These are phyloP conservation scores for Oscheius sp. DNA, from an alignment of 1,140 invertebrate species.

Conservation along the genomic window DNA sequence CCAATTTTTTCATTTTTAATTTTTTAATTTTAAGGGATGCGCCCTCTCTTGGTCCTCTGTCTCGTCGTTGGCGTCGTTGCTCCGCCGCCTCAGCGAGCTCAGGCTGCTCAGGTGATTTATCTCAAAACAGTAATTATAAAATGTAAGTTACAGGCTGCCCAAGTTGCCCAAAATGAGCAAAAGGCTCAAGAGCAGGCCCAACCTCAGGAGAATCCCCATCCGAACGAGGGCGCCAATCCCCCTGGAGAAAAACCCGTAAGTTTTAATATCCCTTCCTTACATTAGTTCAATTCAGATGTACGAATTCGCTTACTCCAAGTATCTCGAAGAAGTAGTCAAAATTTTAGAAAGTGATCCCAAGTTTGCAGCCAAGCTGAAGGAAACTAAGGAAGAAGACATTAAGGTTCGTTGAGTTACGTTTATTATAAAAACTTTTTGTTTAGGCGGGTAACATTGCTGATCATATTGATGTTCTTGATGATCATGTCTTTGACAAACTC, in stretches of 20 bases:
- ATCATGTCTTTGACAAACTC: constrained; percentile 52
- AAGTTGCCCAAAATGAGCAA: constrained; percentile 8
- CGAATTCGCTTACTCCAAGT: constrained; percentile 58
- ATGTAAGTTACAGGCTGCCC: not conserved
- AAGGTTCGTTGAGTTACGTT: constrained; percentile 43
- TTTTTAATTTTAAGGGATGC: constrained; percentile 9
- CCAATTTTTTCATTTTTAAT: not conserved
- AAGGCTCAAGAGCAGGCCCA: not conserved
- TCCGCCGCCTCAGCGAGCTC: constrained; percentile 23
- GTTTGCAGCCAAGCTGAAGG: constrained; percentile 51
- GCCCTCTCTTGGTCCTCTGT: constrained; percentile 14
- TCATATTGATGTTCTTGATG: constrained; percentile 53
- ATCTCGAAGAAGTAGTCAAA: constrained; percentile 59
- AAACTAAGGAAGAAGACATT: constrained; percentile 59
- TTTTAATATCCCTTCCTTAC: not conserved
- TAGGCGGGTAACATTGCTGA: constrained; percentile 59
- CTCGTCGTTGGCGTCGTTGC: constrained; percentile 12
- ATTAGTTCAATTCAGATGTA: constrained; percentile 47
- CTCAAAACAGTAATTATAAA: not conserved
- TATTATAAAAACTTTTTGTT: constrained; percentile 10
- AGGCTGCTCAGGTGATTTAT: constrained; percentile 9
- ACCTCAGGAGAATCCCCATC: not conserved
- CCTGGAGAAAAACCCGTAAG: not conserved
- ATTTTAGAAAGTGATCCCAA: constrained; percentile 57
- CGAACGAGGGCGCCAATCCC: not conserved